A percentile compares a stretch with the other conserved stretches of the same genome.
Evolutionary conservation across 2,113 vertebrate genomes (phyloP).

Genomic region (Ailuropoda melanoleuca): DNA sequence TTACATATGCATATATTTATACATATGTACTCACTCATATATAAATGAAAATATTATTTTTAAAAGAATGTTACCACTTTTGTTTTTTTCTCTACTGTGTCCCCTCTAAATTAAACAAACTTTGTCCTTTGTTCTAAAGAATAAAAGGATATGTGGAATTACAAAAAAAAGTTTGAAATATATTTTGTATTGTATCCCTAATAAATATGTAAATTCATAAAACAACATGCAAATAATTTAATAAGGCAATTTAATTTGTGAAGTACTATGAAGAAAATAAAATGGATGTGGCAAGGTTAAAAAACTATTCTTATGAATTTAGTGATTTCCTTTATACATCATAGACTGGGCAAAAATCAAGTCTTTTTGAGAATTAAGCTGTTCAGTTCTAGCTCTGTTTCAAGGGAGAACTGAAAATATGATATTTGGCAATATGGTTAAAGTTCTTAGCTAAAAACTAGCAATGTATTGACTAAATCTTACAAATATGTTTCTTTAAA

Average conservation of each 20-base stretch:
- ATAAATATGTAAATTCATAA: neutral
- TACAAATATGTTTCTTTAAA: neutral
- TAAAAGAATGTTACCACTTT: constrained; percentile 23
- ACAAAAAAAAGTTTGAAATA: neutral
- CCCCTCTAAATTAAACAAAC: neutral
- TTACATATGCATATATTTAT: constrained; percentile 21
- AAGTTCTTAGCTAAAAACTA: neutral
- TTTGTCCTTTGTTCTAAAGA: neutral
- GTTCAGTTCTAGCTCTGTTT: constrained; percentile 8
- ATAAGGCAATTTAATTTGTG: neutral
- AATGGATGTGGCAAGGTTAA: neutral
- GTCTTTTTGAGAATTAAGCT: neutral
- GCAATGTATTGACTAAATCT: constrained; percentile 7
- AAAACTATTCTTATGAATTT: neutral
- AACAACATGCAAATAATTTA: neutral
- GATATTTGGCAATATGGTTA: neutral
- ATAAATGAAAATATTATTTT: constrained; percentile 65
- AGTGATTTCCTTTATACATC: neutral
- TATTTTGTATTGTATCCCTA: neutral
- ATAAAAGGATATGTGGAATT: neutral
- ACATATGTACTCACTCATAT: neutral
- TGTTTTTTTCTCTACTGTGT: constrained; percentile 25
- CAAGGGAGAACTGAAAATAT: neutral
- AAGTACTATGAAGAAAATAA: neutral
- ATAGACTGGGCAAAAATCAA: neutral